Base-by-base conservation (phyloP, 2,113 vertebrate genomes). In the Erpornis zantholeuca region DNA sequence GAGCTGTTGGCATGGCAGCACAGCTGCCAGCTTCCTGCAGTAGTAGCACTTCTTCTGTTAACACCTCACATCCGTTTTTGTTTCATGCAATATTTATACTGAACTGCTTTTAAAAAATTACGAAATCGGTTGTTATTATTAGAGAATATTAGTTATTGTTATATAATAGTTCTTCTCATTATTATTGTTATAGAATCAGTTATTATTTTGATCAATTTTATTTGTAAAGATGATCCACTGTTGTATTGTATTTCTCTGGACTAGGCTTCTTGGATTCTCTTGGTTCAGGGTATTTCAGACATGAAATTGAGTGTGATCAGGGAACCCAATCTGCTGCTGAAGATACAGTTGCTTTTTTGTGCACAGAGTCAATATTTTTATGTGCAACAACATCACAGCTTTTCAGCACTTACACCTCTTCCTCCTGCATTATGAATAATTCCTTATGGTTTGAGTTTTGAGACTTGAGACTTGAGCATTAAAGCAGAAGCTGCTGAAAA, bases 341-440 rank as follows among this genome's bases (percentile, higher is more conserved):
- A 60, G 60, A 24, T 2, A 14, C 20, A 45, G 24, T 8, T 40
- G 23, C 11, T 50, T 64, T 71, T 69, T 73, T 36, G 24, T 1
- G 3, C 20, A 10, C 11, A 31, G 40, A 65, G 18, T n/a, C 70
- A 38, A 2, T 79, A 35, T 70, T 81, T 50, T 15, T 15, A 23
- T 17, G 25, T 6, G 44, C 84, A 82, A 44, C 23, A 56, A 3
- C 20, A 44, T 45, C 40, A 42, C 12, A 8, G 36, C 6, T 78
- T 44, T 70, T 10, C 47, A 73, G 76, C 18, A 31, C 35, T 52
- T 11, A 3, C 22, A 10, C 17, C 36, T 4, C 40, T 35, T 42
- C 38, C 42, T 82, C 50, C 27, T 49, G 76, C 0, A 0, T 14
- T 35, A 21, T 2, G n/a, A 35, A 28, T 28, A 29, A 44, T 44